Base-by-base conservation (phyloP, 1,140 invertebrate genomes). In the Drosophila hydei region DNA sequence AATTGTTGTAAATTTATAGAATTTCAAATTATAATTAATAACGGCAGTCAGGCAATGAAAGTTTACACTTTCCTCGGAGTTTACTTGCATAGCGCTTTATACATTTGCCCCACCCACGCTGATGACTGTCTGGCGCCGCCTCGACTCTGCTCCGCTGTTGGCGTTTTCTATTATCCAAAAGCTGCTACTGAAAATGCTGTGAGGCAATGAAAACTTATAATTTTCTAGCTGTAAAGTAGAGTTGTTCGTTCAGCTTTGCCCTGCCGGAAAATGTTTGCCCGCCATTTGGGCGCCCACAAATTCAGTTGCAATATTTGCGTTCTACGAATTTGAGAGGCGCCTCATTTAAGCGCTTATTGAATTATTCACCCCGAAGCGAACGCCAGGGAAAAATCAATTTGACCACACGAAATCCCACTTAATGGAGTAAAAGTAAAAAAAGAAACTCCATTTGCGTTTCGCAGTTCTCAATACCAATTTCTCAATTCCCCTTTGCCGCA, bases 21-120 rank as follows among this genome's bases (percentile, higher is more conserved):
- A 84, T 85, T 85, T 71, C 65, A 79, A 76, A 85, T 79, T 84
- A 84, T 71, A 79, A 85, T 85, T 79, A 79, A 79, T 73, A 84
- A 67, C 45, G 52, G 55, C 63, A 79, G 65, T 48, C 43, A 54
- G 63, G 69, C 73, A 65, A 61, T 68, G 50, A 76, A 81, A 81
- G 69, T 69, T 71, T 77, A 50, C 52, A 75, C 70, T 80, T 72
- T 75, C 12, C 23, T 38, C n/a, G 8, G 33, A 64, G 68, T 64
- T 64, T 48, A 40, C 23, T 50, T 38, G 42, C 43, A 43, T 23
- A 30, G 11, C 12, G 23, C 12, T 33, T 60, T 60, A 27, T 60
- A 23, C 25, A 48, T 18, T 14, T n/a, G 18, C 27, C 18, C 14
- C 16, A 5, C 5, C 16, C 25, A 7, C n/a, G 38, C n/a, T 14